phyloP scores from a whole-genome alignment of 1,140 invertebrate species.

The Semibalanus balanoides region DNA sequence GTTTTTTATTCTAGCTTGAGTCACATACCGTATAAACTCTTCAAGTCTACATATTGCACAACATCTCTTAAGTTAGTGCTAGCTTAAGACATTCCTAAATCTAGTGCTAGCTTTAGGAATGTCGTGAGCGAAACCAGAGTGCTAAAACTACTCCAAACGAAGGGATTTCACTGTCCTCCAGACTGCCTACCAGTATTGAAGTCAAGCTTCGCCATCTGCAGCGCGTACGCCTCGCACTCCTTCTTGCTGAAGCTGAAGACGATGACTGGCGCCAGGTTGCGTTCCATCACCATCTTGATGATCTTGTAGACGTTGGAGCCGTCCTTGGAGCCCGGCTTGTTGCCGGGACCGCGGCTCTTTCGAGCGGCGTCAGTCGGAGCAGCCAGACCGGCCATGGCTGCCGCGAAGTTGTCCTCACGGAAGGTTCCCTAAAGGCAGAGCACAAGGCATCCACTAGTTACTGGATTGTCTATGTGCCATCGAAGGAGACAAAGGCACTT shows the following conservation, averaged over 20 bases:
- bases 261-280: slow-evolving; percentile 93
- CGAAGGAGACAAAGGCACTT: too few relatives aligned
- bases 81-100: too few relatives aligned
- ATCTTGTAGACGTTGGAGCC: slow-evolving; percentile 89
- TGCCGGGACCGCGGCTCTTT: slow-evolving; percentile 5
- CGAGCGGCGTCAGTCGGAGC: not conserved
- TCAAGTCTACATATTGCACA: too few relatives aligned
- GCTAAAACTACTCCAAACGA: too few relatives aligned
- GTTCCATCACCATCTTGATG: slow-evolving; percentile 97
- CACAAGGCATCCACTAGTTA: too few relatives aligned
- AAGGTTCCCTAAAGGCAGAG: slow-evolving; percentile 58
- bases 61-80: too few relatives aligned
- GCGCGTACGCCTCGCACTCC: slow-evolving; percentile 92
- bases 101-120: too few relatives aligned
- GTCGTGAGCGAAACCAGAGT: too few relatives aligned
- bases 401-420: slow-evolving; percentile 92
- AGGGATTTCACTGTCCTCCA: too few relatives aligned
- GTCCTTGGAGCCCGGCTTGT: slow-evolving; percentile 43
- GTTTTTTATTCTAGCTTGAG: too few relatives aligned
- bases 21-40: too few relatives aligned
- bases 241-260: slow-evolving; percentile 99
- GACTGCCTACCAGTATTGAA: slow-evolving; percentile 76
- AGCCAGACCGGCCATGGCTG: slow-evolving; percentile 72
- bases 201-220: slow-evolving; percentile 91
- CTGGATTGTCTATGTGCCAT: too few relatives aligned